Conservation (phyloP, 2,888 invertebrate genomes). For the Amphimallon solstitiale region DNA sequence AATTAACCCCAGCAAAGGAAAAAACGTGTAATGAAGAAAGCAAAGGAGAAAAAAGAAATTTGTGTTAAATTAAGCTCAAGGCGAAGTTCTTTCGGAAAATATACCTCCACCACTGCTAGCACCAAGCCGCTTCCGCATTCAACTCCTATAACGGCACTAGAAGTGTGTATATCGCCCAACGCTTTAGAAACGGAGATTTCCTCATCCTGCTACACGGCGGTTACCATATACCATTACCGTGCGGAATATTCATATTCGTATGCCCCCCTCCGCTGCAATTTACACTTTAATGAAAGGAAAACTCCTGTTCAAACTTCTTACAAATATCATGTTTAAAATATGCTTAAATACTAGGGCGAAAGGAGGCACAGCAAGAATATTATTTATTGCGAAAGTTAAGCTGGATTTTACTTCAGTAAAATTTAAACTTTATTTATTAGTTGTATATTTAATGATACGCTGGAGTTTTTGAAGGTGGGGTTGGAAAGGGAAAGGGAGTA, state of each 20-base stretch:
- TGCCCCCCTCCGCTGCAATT: conserved; percentile 14
- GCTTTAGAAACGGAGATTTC: conserved; percentile 9
- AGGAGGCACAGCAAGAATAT: conserved; percentile 16
- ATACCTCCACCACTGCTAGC: no score
- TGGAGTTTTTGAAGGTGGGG: neutral
- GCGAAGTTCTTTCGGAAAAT: neutral
- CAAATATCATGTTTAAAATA: conserved; percentile 26
- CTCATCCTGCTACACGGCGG: neutral
- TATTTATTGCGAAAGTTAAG: conserved; percentile 35
- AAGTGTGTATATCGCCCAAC: neutral
- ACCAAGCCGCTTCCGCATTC: no score
- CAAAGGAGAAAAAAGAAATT: conserved; percentile 19
- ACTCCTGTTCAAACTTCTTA: conserved; percentile 27
- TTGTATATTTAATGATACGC: conserved; percentile 36
- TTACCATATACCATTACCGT: neutral
- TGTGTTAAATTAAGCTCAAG: conserved; percentile 19
- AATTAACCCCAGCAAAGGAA: conserved; percentile 13
- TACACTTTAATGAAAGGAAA: conserved; percentile 27
- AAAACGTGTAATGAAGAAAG: conserved; percentile 6
- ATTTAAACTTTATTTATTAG: conserved; percentile 38
- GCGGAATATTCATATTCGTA: conserved; percentile 13
- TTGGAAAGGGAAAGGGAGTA: neutral
- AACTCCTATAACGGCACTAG: no score
- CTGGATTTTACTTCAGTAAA: conserved; percentile 26
- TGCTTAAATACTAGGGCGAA: conserved; percentile 18